A percentile compares a stretch with the other conserved stretches of the same genome.
Evolutionary conservation across 1,140 invertebrate genomes (phyloP).

Genomic region (Teleopsis dalmanni): DNA sequence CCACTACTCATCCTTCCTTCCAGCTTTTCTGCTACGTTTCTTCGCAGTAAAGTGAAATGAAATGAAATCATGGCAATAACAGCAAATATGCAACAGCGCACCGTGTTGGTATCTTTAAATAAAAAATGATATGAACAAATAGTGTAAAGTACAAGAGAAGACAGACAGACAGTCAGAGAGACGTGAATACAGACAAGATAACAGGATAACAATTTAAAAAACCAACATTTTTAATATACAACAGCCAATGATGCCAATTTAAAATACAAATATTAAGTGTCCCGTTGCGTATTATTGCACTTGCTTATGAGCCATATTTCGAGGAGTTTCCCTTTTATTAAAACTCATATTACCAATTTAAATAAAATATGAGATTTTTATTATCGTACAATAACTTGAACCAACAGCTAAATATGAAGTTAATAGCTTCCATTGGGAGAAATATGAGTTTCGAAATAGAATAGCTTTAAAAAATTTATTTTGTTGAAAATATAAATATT

Average conservation of each 20-base stretch:
- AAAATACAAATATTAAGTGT: slow-evolving; percentile 12
- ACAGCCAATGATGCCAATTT: too few species aligned
- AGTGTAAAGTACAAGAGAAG: too few species aligned
- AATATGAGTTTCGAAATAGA: not conserved
- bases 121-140: too few species aligned
- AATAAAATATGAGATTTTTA: slow-evolving; percentile 44
- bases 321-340: not conserved
- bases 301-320: not conserved
- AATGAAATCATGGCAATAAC: too few species aligned
- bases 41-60: too few species aligned
- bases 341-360: slow-evolving; percentile 32
- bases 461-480: not conserved
- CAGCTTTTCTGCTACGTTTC: too few species aligned
- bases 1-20: too few species aligned
- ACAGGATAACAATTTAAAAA: not conserved
- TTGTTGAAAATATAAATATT: not conserved
- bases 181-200: not conserved
- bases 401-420: not conserved
- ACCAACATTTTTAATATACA: too few species aligned
- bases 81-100: too few species aligned
- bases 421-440: not conserved
- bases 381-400: slow-evolving; percentile 14
- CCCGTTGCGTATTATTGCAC: slow-evolving; percentile 10
- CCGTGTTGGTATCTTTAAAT: too few species aligned
- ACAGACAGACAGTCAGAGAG: not conserved